These are phyloP conservation scores for Heliconius eleuchia DNA, from an alignment of 1,140 invertebrate genomes.

Conservation along the genomic window DNA sequence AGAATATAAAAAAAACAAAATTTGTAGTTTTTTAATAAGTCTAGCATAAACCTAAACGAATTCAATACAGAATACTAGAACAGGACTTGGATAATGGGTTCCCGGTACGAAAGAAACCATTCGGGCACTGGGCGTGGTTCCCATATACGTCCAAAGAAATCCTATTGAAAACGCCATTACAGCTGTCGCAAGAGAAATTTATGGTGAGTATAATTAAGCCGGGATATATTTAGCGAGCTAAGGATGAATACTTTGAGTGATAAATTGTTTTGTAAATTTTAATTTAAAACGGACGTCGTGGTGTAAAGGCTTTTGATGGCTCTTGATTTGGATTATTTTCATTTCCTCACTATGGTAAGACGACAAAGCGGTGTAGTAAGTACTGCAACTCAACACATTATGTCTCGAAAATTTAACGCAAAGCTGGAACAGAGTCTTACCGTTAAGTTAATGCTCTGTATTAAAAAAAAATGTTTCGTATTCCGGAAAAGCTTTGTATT, in stretches of 20 bases:
- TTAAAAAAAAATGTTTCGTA: too few species aligned
- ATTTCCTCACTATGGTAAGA: neutral
- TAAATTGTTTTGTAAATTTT: neutral
- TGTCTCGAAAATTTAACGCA: neutral
- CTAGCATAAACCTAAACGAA: too few species aligned
- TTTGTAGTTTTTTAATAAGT: too few species aligned
- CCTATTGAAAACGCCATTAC: slow-evolving; percentile 16
- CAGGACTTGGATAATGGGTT: slow-evolving; percentile 9
- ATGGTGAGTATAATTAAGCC: slow-evolving; percentile 1
- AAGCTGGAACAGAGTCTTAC: too few species aligned
- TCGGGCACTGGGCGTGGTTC: slow-evolving; percentile 13
- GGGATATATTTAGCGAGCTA: neutral
- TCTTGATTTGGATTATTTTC: neutral
- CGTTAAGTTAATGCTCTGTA: too few species aligned
- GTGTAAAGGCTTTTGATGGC: neutral
- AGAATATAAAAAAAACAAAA: too few species aligned
- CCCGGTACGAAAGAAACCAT: slow-evolving; percentile 22
- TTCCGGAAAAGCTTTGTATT: too few species aligned
- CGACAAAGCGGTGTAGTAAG: neutral
- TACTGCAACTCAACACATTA: neutral
- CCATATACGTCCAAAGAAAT: slow-evolving; percentile 12
- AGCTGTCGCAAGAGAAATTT: neutral
- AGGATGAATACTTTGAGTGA: neutral
- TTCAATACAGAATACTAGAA: neutral
- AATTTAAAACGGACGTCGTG: neutral